These are phyloP conservation scores for Globodera ellingtonae DNA, from an alignment of 1,140 invertebrate genomes.

Conservation along the genomic window DNA sequence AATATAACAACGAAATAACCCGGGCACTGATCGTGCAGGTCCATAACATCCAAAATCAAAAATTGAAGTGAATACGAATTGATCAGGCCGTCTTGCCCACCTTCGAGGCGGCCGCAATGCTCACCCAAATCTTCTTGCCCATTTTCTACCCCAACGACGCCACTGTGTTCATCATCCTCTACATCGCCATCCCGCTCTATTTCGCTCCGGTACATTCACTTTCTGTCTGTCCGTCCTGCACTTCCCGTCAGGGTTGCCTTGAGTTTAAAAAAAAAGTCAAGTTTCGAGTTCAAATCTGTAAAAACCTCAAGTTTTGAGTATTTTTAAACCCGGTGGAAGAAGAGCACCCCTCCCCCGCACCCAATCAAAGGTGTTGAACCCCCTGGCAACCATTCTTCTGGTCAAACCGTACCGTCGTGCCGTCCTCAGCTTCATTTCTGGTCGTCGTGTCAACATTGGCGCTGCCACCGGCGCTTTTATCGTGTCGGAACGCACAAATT, in stretches of 20 bases:
- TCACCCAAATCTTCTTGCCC: constrained; percentile 22
- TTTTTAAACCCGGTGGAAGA: too few species aligned
- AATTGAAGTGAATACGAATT: background rate
- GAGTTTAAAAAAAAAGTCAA: too few species aligned
- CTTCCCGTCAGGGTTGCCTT: background rate
- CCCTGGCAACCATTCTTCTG: constrained; percentile 18
- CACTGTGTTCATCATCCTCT: constrained; percentile 22
- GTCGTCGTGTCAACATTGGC: background rate
- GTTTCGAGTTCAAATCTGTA: too few species aligned
- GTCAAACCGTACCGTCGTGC: constrained; percentile 28
- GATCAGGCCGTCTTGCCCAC: constrained; percentile 21
- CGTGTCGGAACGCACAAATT: background rate
- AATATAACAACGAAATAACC: constrained; percentile 29
- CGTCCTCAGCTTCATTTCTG: background rate
- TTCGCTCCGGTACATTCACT: constrained; percentile 13
- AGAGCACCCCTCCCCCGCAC: background rate
- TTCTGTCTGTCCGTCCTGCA: background rate
- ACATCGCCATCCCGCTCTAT: constrained; percentile 21
- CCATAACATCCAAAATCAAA: background rate
- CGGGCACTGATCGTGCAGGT: constrained; percentile 27
- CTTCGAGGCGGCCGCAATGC: constrained; percentile 21
- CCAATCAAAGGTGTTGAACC: constrained; percentile 19
- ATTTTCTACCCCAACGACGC: constrained; percentile 24
- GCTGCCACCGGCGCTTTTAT: background rate
- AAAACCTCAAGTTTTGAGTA: too few species aligned